Conservation (phyloP, 2,888 invertebrate species). For the Apotomis capreana region DNA sequence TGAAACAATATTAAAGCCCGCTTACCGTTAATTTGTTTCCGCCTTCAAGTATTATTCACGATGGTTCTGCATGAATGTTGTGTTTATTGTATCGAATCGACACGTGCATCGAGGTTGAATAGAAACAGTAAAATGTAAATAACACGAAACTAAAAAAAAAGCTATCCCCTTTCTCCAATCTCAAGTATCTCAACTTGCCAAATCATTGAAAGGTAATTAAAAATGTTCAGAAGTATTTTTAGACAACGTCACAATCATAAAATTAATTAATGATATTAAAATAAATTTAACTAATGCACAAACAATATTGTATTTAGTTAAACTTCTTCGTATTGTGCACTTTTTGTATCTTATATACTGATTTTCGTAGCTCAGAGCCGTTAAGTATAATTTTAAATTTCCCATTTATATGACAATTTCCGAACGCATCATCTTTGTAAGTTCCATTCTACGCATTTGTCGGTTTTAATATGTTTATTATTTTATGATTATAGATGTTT, state of each 20-base stretch:
- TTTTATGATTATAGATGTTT: no score
- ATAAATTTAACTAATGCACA: no score
- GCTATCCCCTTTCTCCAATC: conserved; percentile 45
- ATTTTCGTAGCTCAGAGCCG: no score
- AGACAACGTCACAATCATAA: background rate
- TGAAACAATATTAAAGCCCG: conserved; percentile 45
- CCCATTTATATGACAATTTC: no score
- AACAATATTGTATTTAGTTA: no score
- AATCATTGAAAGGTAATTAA: conserved; percentile 55
- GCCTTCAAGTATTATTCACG: conserved; percentile 6
- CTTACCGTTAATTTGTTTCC: conserved; percentile 46
- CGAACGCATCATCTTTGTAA: no score
- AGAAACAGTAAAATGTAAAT: conserved; percentile 22
- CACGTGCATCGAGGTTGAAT: conserved; percentile 5
- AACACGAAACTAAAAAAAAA: conserved; percentile 14
- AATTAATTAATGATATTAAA: background rate
- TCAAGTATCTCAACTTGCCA: conserved; percentile 61
- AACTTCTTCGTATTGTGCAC: no score
- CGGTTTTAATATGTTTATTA: no score
- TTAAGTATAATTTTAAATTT: no score
- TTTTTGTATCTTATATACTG: no score
- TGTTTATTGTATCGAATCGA: background rate
- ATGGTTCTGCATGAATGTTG: conserved; percentile 17
- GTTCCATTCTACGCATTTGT: no score
- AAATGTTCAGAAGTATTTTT: conserved; percentile 47